phyloP scores from a whole-genome alignment of 2,797 vertebrate genomes.

The Chiroxiphia lanceolata region DNA sequence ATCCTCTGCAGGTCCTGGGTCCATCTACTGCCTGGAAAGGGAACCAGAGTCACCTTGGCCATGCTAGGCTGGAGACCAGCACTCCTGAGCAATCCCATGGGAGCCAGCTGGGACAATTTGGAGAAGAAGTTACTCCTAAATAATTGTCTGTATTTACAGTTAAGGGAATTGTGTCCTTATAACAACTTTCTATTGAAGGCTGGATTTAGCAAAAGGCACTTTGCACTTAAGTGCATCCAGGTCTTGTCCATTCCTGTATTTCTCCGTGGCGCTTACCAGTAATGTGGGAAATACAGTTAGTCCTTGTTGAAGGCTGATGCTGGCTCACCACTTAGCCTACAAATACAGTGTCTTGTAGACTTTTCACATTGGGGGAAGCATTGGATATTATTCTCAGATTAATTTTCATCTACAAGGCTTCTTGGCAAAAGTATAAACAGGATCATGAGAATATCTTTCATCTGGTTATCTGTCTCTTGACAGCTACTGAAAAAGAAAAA shows the following conservation, averaged over 20 bases:
- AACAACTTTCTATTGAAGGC: background rate
- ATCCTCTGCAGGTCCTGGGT: background rate
- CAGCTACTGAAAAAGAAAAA: background rate
- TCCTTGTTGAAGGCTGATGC: background rate
- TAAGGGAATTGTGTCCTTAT: background rate
- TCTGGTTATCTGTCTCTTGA: background rate
- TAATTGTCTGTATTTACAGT: background rate
- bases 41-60: fast-evolving
- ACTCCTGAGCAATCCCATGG: background rate
- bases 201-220: background rate
- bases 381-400: background rate
- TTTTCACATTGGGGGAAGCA: background rate
- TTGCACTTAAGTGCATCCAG: background rate
- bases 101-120: fast-evolving
- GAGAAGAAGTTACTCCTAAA: background rate
- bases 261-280: fast-evolving
- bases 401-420: background rate
- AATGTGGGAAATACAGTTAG: fast-evolving
- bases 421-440: background rate
- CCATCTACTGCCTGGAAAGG: background rate
- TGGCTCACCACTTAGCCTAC: background rate
- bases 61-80: background rate
- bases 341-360: fast-evolving
- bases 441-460: background rate
- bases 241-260: background rate